phyloP scores from a whole-genome alignment of 2,113 vertebrate species.

The Oreochromis niloticus region DNA sequence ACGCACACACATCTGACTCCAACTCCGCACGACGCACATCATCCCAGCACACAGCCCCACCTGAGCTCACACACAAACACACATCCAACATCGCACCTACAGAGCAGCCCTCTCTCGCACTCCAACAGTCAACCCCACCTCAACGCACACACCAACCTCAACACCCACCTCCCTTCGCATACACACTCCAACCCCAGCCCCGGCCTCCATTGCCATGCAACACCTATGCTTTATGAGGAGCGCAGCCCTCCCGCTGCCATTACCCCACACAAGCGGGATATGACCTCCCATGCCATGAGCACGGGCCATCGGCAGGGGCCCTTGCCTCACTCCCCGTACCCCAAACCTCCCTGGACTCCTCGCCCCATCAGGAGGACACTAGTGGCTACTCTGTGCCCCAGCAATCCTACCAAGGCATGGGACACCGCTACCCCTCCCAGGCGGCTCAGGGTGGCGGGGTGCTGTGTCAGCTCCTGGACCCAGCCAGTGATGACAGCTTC shows the following conservation, averaged over 20 bases:
- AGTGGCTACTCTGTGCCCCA: constrained; percentile 84
- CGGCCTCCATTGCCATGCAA: constrained; percentile 47
- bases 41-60: constrained; percentile 49
- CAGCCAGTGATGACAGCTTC: constrained; percentile 92
- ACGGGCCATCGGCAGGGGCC: constrained; percentile 74
- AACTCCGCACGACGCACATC: constrained; percentile 43
- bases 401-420: constrained; percentile 77
- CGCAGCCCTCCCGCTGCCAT: constrained; percentile 78
- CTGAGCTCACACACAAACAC: constrained; percentile 50
- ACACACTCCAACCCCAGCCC: constrained; percentile 41
- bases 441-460: constrained; percentile 83
- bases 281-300: constrained; percentile 69
- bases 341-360: constrained; percentile 81
- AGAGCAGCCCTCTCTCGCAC: constrained; percentile 44
- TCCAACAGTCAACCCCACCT: constrained; percentile 37
- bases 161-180: constrained; percentile 30
- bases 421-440: constrained; percentile 85
- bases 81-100: constrained; percentile 32
- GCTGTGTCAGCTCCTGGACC: constrained; percentile 93
- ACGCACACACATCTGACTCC: constrained; percentile 38
- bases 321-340: constrained; percentile 63
- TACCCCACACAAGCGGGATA: constrained; percentile 80
- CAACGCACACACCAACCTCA: constrained; percentile 29
- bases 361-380: constrained; percentile 88
- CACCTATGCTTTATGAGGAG: constrained; percentile 76